Base-by-base conservation (phyloP, 64 coral and sea anemone genomes). In the Montipora sp. region DNA sequence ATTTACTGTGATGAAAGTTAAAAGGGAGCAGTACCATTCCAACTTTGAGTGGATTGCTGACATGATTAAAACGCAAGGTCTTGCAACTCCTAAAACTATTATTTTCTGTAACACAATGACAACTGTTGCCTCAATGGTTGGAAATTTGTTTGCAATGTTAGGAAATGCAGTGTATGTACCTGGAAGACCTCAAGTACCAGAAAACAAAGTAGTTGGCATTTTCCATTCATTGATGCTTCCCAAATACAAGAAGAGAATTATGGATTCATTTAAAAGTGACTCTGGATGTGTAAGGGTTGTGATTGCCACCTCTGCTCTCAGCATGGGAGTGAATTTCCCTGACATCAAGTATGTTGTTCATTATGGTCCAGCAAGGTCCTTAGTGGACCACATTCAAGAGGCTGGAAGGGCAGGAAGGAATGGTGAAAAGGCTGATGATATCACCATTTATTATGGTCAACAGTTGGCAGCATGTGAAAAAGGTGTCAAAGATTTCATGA, bases 61-160 rank as follows among this genome's bases (percentile, higher is more conserved):
- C 44, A 59, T 90, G 73, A 78, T 90, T 43, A 79, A 53, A 23
- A 59, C 14, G 88, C 58, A 79, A 27, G 78, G 77, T 79, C 48
- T 47, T 23, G 22, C 20, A 20, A 90, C 88, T 14, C 76, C 77
- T 47, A 90, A 90, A 77, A 90, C 88, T 4, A 90, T 89, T 53
- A 89, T 77, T 77, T 89, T 89, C 27, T 89, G 87, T 66, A 88
- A 88, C 51, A 53, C 70, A 44, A 51, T 89, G n/a, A 67, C 73
- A 55, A 66, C 59, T 89, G 87, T 89, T 89, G 73, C 87, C 43
- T n/a, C 19, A 20, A 77, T 77, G 53, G 51, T 77, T 19, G n/a
- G 87, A 48, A 74, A 50, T 89, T n/a, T 77, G 51, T 77, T 89
- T 89, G 63, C 16, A 51, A 89, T 24, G 19, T 36, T 89, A 57